Base-by-base conservation (phyloP, 2,888 invertebrate species). In the Drosophila cognata region DNA sequence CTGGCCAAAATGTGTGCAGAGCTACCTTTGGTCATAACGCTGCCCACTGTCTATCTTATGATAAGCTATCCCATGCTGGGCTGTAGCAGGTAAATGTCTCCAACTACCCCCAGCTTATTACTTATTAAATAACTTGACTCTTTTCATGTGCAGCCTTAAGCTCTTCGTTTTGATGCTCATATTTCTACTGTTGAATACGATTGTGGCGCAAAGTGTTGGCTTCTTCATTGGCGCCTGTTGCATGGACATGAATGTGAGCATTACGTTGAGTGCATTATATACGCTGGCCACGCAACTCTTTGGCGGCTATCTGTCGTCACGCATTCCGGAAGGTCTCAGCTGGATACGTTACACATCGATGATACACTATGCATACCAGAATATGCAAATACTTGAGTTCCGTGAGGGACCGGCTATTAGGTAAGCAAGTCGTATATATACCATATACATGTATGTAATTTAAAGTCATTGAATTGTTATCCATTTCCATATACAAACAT, bases 1-100 rank as follows among this genome's bases (percentile, higher is more conserved):
- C 92, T 96, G 91, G 96, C 97, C 71, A 97, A 97, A 93, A 96
- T 96, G 96, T 95, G 96, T 74, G 96, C 96, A 68, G 97, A 97
- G 92, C 92, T 96, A 86, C 97, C 97, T 11, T 92, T 97, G 79
- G 96, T 96, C 51, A 94, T 97, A 84, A 95, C 96, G 46, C 93
- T 96, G 88, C 97, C 97, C 69, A 95, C 96, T 51, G 95, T 96
- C 88, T 96, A 96, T 94, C 95, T 96, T 92, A 93, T 95, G 87
- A 96, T 97, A 84, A 95, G 96, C 77, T 97, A 97, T 93, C 96
- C 96, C 81, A 95, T 97, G 95, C 94, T 96, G 91, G 96, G 95
- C 75, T 93, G 93, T 65, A 90, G 90, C 71, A 92, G 92, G 92
- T 91, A 60, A 76, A 84, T 28, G 18, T 10, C 2, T 8, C 4